These are phyloP conservation scores for Lepidothrix coronata DNA, from an alignment of 2,113 vertebrate species.

Conservation along the genomic window DNA sequence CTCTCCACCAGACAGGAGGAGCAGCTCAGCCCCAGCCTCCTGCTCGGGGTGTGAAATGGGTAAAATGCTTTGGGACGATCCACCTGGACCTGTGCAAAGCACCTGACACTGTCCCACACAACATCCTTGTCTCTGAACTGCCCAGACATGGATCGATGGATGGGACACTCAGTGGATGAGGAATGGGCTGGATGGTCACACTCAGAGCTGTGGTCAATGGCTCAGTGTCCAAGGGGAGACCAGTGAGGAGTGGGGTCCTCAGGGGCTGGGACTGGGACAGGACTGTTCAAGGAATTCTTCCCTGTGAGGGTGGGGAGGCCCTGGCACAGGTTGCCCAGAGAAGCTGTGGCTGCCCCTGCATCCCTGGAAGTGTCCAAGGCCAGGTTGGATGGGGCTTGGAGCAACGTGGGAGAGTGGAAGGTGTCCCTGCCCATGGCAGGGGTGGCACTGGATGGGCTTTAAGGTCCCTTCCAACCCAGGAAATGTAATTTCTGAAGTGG, in stretches of 20 bases:
- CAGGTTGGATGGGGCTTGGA: too few relatives aligned
- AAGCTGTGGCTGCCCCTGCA: not conserved
- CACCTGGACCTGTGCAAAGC: not conserved
- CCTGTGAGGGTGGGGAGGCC: fast-evolving
- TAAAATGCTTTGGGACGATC: not conserved
- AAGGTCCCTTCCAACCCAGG: not conserved
- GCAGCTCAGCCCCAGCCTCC: not conserved
- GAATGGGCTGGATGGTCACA: not conserved
- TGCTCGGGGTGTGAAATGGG: fast-evolving
- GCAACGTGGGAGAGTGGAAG: too few relatives aligned
- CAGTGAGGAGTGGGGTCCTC: not conserved
- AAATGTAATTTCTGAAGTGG: fast-evolving
- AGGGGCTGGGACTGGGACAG: not conserved
- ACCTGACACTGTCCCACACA: not conserved
- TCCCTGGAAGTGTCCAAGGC: too few relatives aligned
- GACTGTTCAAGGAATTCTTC: not conserved
- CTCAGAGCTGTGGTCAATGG: not conserved
- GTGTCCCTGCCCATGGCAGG: too few relatives aligned
- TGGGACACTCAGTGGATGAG: not conserved
- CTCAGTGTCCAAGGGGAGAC: not conserved
- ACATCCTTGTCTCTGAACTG: not conserved
- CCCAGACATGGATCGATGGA: not conserved
- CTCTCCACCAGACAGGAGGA: not conserved
- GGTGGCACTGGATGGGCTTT: not conserved
- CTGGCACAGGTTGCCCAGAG: not conserved